Evolutionary conservation across 1,140 invertebrate genomes (phyloP).

Genomic region (Tetranychus urticae): DNA sequence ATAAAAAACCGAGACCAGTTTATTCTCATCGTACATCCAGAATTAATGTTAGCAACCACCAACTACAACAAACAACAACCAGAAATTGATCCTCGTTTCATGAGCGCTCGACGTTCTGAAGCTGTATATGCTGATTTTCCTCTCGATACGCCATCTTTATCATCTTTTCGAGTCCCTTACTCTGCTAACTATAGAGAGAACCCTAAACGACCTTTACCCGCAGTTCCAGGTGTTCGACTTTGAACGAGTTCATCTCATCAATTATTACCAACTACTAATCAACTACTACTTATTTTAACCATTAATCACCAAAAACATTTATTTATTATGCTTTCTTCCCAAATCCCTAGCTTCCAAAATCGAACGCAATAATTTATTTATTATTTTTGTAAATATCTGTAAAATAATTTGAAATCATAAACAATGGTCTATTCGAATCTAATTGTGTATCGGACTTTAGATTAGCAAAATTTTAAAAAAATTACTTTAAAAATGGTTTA

Average conservation of each 20-base stretch:
- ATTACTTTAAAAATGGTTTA: no score
- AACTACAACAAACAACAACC: background rate
- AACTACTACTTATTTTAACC: no score
- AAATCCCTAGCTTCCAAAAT: no score
- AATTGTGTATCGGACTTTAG: no score
- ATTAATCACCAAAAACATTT: no score
- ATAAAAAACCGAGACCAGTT: constrained; percentile 3
- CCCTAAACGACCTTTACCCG: constrained; percentile 8
- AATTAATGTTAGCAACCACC: background rate
- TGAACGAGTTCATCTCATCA: background rate
- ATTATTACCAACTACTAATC: no score
- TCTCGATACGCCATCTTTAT: background rate
- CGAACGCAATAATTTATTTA: no score
- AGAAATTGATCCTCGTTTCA: background rate
- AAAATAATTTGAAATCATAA: no score
- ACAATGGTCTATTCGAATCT: no score
- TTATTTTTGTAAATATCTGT: no score
- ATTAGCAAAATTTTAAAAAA: no score
- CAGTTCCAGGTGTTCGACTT: constrained; percentile 5
- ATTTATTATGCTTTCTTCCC: no score
- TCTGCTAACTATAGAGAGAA: background rate
- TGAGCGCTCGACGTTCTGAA: background rate
- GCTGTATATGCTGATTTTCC: background rate
- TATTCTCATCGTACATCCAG: background rate
- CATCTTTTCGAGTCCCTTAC: constrained; percentile 1